Evolutionary conservation across 1,140 invertebrate genomes (phyloP).

Genomic region (Pristionchus pacificus): DNA sequence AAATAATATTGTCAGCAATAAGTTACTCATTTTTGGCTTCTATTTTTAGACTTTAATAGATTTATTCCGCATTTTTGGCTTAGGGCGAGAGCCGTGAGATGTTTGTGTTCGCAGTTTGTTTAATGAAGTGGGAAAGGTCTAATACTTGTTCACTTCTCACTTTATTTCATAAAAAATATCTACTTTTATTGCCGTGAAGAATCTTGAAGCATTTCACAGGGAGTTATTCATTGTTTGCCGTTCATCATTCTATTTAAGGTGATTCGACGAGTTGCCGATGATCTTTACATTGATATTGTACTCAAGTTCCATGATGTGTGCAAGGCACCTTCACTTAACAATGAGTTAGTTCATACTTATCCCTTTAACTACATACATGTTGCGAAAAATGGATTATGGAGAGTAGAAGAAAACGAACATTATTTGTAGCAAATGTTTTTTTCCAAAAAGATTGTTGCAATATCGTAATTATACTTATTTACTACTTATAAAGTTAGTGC

Average conservation of each 20-base stretch:
- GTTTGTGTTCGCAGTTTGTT: no score
- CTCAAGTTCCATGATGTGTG: slow-evolving; percentile 98
- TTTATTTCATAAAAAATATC: neutral
- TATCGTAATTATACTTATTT: no score
- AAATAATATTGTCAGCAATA: neutral
- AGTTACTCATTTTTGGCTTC: no score
- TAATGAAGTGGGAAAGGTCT: no score
- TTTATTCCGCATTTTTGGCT: no score
- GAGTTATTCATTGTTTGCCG: neutral
- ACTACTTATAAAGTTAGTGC: no score
- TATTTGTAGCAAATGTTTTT: neutral
- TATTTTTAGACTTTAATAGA: no score
- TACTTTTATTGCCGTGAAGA: neutral
- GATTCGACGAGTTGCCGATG: slow-evolving; percentile 68
- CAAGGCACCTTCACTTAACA: slow-evolving; percentile 66
- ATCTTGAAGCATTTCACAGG: neutral
- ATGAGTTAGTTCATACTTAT: slow-evolving; percentile 37
- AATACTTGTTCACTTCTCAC: neutral
- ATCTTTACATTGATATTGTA: slow-evolving; percentile 97
- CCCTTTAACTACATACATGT: no score
- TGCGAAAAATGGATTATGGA: no score
- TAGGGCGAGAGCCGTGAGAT: no score
- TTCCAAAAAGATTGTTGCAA: no score
- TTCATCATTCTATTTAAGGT: neutral
- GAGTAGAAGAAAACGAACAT: slow-evolving; percentile 2